Conservation (phyloP, 2,797 vertebrate genomes). For the Orestias chungarensis region DNA sequence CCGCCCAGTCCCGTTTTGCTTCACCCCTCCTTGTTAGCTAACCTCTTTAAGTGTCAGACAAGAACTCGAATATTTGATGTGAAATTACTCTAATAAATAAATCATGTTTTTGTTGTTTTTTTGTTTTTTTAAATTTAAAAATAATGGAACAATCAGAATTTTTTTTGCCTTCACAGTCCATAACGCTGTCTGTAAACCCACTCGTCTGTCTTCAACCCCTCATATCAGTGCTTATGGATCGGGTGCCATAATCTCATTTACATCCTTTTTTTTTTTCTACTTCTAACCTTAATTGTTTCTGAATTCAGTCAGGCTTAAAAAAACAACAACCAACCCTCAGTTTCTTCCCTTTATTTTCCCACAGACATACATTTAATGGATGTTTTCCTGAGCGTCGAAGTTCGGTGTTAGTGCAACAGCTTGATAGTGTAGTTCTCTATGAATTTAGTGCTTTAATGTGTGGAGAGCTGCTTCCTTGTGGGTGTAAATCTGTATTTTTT, state of each 20-base stretch:
- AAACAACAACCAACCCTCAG: slow-evolving; percentile 12
- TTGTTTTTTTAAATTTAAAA: no score
- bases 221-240: slow-evolving; percentile 16
- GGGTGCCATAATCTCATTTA: slow-evolving; percentile 37
- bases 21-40: background rate
- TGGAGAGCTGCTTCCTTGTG: slow-evolving; percentile 26
- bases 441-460: slow-evolving; percentile 42
- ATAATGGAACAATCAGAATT: background rate
- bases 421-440: slow-evolving; percentile 28
- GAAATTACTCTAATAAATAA: background rate
- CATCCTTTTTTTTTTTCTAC: background rate
- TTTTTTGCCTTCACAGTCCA: background rate
- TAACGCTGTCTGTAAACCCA: background rate
- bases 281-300: background rate
- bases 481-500: slow-evolving; percentile 45
- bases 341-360: slow-evolving; percentile 5
- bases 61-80: background rate
- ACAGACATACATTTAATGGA: slow-evolving; percentile 19
- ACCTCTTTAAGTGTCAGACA: background rate
- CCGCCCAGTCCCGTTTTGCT: slow-evolving; percentile 9
- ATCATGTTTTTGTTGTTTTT: background rate
- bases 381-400: slow-evolving; percentile 43
- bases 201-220: background rate
- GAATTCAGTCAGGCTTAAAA: slow-evolving; percentile 57
- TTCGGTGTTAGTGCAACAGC: slow-evolving; percentile 29